Base-by-base conservation (phyloP, 1,140 invertebrate species). In the Schlechtendalia chinensis region DNA sequence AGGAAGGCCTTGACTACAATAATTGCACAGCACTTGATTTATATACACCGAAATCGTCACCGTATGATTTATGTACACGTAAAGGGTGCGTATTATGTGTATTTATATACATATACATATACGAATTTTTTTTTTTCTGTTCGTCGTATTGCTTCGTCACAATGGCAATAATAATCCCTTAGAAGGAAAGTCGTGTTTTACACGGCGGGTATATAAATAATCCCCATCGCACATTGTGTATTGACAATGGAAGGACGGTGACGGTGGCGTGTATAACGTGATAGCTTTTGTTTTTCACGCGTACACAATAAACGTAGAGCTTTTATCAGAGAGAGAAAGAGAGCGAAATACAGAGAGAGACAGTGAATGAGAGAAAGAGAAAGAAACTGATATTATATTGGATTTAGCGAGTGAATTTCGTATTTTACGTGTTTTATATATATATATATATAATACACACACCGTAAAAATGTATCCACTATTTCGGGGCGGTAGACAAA, bases 111-210 rank as follows among this genome's bases (percentile, higher is more conserved):
- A n/a, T 12, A 50, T 71, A 69, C 1, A 24, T 50, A 47, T 17
- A 24, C 29, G 22, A 69, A 19, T 16, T 17, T 71, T 50, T 53
- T 71, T 65, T 53, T 53, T 71, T 71, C 17, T 29, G 22, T 29
- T 53, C 22, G 22, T 69, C 22, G 22, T 69, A 50, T 69, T 50
- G 67, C 67, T 69, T n/a, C 3, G 32, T 39, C 75, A 79, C 56
- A 50, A 79, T 50, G 27, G 39, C 58, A 63, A 79, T 63, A 77
- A 77, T 77, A 79, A 79, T 79, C 75, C 75, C 75, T 79, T 79
- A 79, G 75, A 79, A 79, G 75, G 75, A 79, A 79, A 63, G 22
- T 79, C 75, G 58, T 79, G 75, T 79, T 61, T 63, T 79, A 79
- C 75, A 79, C 58, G 39, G 3, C 32, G 39, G 32, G 22, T 47